Conservation (phyloP, 2,113 vertebrate genomes). For the Ondatra zibethicus region DNA sequence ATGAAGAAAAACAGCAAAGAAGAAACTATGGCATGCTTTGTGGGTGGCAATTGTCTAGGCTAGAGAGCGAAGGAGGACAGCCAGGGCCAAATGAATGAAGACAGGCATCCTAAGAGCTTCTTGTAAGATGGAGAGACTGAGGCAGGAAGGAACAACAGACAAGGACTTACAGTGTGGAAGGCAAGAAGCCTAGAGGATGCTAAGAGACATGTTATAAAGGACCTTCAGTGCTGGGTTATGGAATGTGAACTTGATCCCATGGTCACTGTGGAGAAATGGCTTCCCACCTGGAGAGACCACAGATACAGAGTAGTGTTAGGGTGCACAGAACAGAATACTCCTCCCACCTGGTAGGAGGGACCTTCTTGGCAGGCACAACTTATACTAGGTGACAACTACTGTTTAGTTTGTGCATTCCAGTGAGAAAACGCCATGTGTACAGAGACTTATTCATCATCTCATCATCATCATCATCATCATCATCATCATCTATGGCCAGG, state of each 20-base stretch:
- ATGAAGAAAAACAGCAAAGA: background rate
- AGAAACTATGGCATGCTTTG: background rate
- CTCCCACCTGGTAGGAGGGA: too few species aligned
- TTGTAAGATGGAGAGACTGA: background rate
- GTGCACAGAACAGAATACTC: background rate
- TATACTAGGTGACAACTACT: background rate
- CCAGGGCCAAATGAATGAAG: background rate
- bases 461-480: too few species aligned
- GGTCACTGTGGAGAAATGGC: background rate
- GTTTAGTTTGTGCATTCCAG: background rate
- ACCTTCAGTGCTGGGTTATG: background rate
- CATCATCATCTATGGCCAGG: too few species aligned
- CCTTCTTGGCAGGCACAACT: background rate
- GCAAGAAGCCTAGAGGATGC: background rate
- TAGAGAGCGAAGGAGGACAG: background rate
- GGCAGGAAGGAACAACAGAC: background rate
- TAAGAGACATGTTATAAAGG: background rate
- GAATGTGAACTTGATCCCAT: background rate
- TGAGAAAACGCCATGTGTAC: background rate
- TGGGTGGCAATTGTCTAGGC: background rate
- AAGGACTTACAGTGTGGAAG: background rate
- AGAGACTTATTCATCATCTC: background rate
- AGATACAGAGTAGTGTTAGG: background rate
- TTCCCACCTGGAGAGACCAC: background rate
- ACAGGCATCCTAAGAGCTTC: background rate